Evolutionary conservation across 2,797 vertebrate species (phyloP).

Genomic region (Oceanodroma leucorhoa): DNA sequence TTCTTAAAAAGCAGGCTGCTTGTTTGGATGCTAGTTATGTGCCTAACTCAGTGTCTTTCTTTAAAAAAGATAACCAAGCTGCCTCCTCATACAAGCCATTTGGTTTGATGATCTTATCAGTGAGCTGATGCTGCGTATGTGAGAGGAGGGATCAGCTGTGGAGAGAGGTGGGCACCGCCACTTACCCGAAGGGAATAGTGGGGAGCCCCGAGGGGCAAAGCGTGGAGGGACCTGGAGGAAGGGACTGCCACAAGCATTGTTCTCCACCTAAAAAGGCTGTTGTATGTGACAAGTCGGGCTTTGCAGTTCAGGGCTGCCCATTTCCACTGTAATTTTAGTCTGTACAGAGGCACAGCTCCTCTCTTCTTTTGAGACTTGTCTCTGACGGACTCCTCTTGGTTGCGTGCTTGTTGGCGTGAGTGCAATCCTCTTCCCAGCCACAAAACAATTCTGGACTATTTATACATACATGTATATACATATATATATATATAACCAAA

Average conservation of each 20-base stretch:
- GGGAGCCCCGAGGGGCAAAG: background rate
- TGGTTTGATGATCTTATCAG: background rate
- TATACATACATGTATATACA: background rate
- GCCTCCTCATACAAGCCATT: background rate
- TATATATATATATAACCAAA: background rate
- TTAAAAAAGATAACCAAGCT: background rate
- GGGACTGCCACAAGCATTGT: background rate
- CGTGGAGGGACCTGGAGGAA: background rate
- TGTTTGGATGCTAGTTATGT: background rate
- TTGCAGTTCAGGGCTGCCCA: background rate
- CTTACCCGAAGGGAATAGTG: background rate
- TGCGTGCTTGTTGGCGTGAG: fast-evolving
- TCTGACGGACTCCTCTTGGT: background rate
- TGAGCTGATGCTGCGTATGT: background rate
- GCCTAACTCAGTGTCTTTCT: background rate
- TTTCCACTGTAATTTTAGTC: background rate
- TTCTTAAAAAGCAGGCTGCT: background rate
- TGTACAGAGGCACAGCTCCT: background rate
- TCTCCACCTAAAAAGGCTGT: background rate
- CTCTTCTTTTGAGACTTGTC: background rate
- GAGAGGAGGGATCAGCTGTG: background rate
- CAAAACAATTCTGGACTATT: background rate
- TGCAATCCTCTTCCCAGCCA: background rate
- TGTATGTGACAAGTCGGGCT: fast-evolving
- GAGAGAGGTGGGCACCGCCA: background rate